Evolutionary conservation across 2,113 vertebrate genomes (phyloP).

Genomic region (Junco hyemalis): DNA sequence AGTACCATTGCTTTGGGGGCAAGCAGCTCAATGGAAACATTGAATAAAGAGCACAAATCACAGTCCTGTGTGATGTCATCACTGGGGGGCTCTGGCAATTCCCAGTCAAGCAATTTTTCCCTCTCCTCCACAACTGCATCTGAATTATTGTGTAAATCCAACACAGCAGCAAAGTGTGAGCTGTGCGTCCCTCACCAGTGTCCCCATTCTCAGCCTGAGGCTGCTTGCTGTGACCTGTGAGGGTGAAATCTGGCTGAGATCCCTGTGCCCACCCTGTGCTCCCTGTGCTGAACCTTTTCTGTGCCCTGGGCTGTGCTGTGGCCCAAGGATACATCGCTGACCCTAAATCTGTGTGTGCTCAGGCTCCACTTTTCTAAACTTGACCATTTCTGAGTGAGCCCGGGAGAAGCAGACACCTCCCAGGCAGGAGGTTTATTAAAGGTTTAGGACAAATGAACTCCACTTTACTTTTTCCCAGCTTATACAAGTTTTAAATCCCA

Average conservation of each 20-base stretch:
- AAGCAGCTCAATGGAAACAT: neutral
- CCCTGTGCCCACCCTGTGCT: neutral
- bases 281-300: neutral
- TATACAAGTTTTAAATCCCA: neutral
- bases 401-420: neutral
- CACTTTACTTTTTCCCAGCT: neutral
- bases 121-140: neutral
- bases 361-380: neutral
- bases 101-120: neutral
- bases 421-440: neutral
- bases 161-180: neutral
- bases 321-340: neutral
- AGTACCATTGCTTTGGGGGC: neutral
- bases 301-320: neutral
- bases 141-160: neutral
- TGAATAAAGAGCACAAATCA: neutral
- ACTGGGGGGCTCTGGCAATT: neutral
- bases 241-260: neutral
- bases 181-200: neutral
- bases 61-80: neutral
- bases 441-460: neutral
- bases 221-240: rapidly evolving
- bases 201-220: neutral
- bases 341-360: neutral
- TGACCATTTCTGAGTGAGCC: neutral